phyloP scores from a whole-genome alignment of 2,113 vertebrate species.

The Myrmecophaga tridactyla region DNA sequence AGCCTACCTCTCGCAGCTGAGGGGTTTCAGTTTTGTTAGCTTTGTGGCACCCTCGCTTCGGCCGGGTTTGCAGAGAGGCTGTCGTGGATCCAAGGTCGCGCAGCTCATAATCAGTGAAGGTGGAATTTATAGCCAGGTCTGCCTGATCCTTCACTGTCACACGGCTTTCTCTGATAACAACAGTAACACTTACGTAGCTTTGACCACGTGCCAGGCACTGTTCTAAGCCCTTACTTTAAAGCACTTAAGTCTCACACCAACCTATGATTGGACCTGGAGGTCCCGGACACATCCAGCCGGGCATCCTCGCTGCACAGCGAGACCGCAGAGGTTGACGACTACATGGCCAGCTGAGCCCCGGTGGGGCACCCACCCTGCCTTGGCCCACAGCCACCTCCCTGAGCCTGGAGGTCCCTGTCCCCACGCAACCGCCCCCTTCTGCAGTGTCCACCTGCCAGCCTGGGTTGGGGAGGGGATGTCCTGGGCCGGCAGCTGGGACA shows the following conservation, averaged over 20 bases:
- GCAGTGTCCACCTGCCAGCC: accelerated
- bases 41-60: not conserved
- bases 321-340: conserved; percentile 95
- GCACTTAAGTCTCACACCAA: not conserved
- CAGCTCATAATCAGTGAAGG: not conserved
- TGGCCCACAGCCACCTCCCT: not conserved
- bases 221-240: not conserved
- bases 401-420: not conserved
- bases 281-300: conserved; percentile 96
- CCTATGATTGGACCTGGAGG: conserved; percentile 87
- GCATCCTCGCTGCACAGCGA: conserved; percentile 98
- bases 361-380: not conserved
- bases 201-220: no score
- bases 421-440: no score
- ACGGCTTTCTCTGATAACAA: not conserved
- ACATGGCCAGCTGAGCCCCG: conserved; percentile 95
- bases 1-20: no score
- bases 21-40: not conserved
- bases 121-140: not conserved
- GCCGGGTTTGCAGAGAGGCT: not conserved
- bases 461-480: no score
- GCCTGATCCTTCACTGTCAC: not conserved
- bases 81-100: not conserved
- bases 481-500: no score
- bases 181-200: not conserved